Percentiles rank a stretch among this genome's conserved stretches.
Conservation (phyloP, 2,797 vertebrate genomes). For the Lophotriccus pileatus region DNA sequence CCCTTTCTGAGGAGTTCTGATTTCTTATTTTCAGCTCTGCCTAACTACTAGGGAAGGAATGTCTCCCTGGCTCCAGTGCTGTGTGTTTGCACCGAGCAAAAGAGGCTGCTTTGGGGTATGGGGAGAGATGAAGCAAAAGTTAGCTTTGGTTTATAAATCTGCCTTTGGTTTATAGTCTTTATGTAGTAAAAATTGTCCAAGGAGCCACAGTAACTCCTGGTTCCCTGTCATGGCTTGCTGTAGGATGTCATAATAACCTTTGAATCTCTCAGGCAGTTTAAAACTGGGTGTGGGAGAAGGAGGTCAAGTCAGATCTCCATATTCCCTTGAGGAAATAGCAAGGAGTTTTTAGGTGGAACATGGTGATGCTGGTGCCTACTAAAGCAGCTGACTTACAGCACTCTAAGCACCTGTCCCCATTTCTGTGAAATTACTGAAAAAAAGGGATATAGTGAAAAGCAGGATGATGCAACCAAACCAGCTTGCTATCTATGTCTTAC, state of each 20-base stretch:
- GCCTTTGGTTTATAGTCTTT: not conserved
- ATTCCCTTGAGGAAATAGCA: not conserved
- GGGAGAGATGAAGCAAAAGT: not conserved
- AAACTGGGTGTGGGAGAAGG: not conserved
- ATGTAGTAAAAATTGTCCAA: not conserved
- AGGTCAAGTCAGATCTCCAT: fast-evolving
- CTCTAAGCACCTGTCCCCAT: not conserved
- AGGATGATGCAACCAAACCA: not conserved
- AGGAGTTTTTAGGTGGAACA: not conserved
- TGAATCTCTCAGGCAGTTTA: not conserved
- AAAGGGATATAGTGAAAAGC: not conserved
- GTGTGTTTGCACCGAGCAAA: not conserved
- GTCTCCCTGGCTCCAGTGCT: not conserved
- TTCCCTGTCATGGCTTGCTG: not conserved
- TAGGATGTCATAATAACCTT: fast-evolving
- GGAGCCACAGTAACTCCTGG: not conserved
- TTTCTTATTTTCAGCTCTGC: not conserved
- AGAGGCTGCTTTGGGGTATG: not conserved
- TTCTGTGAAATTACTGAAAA: not conserved
- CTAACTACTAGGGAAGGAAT: not conserved
- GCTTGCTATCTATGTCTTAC: not conserved
- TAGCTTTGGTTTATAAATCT: not conserved
- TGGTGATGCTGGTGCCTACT: not conserved
- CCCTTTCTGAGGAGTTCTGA: not conserved
- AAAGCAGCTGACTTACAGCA: not conserved